Evolutionary conservation across 2,888 invertebrate genomes (phyloP), one percentile per base, ranked within the genome.

Genomic region (Patella depressa): DNA sequence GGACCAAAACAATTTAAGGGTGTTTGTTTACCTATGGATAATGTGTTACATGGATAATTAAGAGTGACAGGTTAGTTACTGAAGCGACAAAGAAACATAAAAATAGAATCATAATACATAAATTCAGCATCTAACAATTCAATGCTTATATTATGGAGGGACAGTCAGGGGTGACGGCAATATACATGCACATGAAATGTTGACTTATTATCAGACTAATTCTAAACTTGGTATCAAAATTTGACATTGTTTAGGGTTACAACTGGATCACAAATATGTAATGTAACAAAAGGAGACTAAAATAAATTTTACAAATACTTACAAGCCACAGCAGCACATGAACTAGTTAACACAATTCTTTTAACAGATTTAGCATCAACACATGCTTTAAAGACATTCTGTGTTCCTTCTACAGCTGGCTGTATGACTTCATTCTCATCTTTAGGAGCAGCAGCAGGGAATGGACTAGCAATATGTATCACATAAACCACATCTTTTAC

Each of bases 331-430:
- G 93, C 90, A 29, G 89, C 91, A 75, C 91, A 87, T n/a, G 92
- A 92, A 74, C 92, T 92, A 3, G 93, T 93, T 17, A 93, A 85
- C 9, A 93, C 92, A 29, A 93, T 92, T 80, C 92, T 88, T 83
- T 91, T 90, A 55, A 93, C 91, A 24, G 89, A 85, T 53, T 85
- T 86, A 69, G 86, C 86, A 65, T 85, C 87, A 34, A 86, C 84
- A 78, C 91, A 91, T 2, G 92, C 92, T 79, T 88, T 86, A 14
- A 93, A 85, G 2, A 93, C 91, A 79, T 84, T 86, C 75, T 89
- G 83, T 7, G 92, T 93, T 5, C 93, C 93, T 71, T 93, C 90
- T 45, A 92, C 89, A 19, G 92, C 92, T 7, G 92, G 91, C 75
- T 87, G 85, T 55, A 92, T 87, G 2, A 92, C 74, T 55, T 91